Base-by-base conservation (phyloP, 2,888 invertebrate species). In the Diogma glabrata region DNA sequence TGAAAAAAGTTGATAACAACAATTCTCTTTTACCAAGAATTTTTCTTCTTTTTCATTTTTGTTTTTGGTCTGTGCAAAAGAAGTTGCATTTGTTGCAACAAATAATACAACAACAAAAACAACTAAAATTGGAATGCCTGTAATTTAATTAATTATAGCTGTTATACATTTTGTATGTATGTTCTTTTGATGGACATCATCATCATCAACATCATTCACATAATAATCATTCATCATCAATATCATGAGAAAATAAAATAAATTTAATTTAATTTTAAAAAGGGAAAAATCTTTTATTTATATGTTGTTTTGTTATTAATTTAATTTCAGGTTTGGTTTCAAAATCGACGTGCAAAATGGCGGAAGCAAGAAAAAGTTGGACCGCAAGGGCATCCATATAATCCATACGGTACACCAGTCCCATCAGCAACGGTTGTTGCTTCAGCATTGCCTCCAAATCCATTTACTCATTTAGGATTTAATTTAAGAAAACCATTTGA, bases 291-390 rank as follows among this genome's bases (percentile, higher is more conserved):
- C n/a, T 22, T 48, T 46, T 26, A 20, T 48, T 49, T 24, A 36
- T 49, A 14, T 22, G 14, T 40, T 38, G 7, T 20, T 24, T 28
- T n/a, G n/a, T n/a, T n/a, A n/a, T n/a, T n/a, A n/a, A n/a, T n/a
- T 28, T 40, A 8, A 17, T 38, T 75, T 1, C 79, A 91, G 91
- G 91, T 92, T 5, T 91, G 91, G 91, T 92, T 91, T 69, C 91
- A 92, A 74, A 92, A 92, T 68, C 78, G 91, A 2, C 77, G 91
- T 36, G 91, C 91, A 46, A 92, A 92, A 72, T 92, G 91, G 91
- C 77, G 92, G 36, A 92, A 92, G 64, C 90, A 90, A 64, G 91
- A 91, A 70, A 91, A 90, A 71, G 91, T 91, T 52, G 91, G 91
- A 0, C 91, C 91, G 0, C 86, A 89, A 62, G 89, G 79, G 2